Evolutionary conservation across 2,113 vertebrate species (phyloP).

Genomic region (Nerophis lumbriciformis): DNA sequence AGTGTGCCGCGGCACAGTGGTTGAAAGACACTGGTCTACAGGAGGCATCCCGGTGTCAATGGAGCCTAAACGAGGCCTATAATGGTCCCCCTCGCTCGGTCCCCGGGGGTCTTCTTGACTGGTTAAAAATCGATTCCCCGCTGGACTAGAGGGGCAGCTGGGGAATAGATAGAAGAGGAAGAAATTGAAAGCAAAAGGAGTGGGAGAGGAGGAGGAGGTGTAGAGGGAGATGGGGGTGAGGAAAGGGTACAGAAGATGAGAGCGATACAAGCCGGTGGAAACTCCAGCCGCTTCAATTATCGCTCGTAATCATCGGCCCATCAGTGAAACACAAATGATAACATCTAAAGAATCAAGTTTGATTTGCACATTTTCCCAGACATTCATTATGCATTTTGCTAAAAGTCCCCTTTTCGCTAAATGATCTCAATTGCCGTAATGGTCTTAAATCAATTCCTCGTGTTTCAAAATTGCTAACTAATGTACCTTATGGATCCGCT

Average conservation of each 20-base stretch:
- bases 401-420: neutral
- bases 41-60: constrained; percentile 52
- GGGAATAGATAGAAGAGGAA: constrained; percentile 43
- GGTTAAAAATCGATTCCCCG: constrained; percentile 70
- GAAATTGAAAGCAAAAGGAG: constrained; percentile 39
- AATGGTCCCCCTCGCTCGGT: constrained; percentile 52
- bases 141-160: constrained; percentile 55
- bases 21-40: neutral
- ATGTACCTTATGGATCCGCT: neutral
- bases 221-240: constrained; percentile 3
- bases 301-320: neutral
- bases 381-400: neutral
- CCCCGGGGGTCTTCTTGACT: constrained; percentile 52
- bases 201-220: neutral
- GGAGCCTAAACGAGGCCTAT: constrained; percentile 69
- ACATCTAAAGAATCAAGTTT: constrained; percentile 1
- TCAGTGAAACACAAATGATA: neutral
- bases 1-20: too few relatives aligned
- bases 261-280: constrained; percentile 7
- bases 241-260: constrained; percentile 32
- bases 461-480: neutral
- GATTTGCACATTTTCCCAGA: neutral
- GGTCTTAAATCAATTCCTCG: neutral
- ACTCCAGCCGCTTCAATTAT: constrained; percentile 14
- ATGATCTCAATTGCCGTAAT: neutral